A percentile compares a stretch with the other conserved stretches of the same genome.
Conservation (phyloP, 2,888 invertebrate species). For the Anthophora plumipes region DNA sequence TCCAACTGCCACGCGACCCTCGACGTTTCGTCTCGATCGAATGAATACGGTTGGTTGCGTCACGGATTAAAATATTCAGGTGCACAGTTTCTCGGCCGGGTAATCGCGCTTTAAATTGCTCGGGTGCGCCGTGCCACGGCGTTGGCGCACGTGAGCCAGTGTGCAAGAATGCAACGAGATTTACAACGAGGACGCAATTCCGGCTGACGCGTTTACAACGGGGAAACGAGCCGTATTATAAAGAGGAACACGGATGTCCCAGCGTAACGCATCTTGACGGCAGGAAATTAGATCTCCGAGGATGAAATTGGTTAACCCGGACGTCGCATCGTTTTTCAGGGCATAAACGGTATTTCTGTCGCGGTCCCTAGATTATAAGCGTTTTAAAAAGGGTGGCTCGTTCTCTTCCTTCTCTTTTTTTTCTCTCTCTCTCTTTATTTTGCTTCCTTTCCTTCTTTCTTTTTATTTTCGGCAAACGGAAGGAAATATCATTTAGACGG, state of each 20-base stretch:
- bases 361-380: slow-evolving; percentile 33
- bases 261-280: slow-evolving; percentile 74
- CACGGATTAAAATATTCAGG: slow-evolving; percentile 63
- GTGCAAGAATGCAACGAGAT: slow-evolving; percentile 72
- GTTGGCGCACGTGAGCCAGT: slow-evolving; percentile 4
- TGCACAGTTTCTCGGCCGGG: slow-evolving; percentile 45
- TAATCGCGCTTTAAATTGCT: slow-evolving; percentile 70
- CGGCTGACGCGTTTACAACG: slow-evolving; percentile 76
- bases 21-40: slow-evolving; percentile 24
- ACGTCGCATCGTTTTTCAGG: slow-evolving; percentile 61
- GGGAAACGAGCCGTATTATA: slow-evolving; percentile 73
- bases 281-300: slow-evolving; percentile 80
- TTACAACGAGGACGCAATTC: slow-evolving; percentile 76
- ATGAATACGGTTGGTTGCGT: slow-evolving; percentile 8
- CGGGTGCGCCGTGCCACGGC: slow-evolving; percentile 38
- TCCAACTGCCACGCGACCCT: not conserved
- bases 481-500: slow-evolving; percentile 11
- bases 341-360: slow-evolving; percentile 46
- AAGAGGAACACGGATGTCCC: slow-evolving; percentile 72
- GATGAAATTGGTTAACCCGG: slow-evolving; percentile 74
- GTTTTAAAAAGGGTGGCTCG: not conserved
- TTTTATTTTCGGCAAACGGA: not conserved
- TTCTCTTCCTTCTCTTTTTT: not conserved
- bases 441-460: not conserved
- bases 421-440: not conserved